A percentile compares a stretch with the other conserved stretches of the same genome.
Evolutionary conservation across 2,888 invertebrate genomes (phyloP).

Genomic region (Tenthredo scrophulariae): DNA sequence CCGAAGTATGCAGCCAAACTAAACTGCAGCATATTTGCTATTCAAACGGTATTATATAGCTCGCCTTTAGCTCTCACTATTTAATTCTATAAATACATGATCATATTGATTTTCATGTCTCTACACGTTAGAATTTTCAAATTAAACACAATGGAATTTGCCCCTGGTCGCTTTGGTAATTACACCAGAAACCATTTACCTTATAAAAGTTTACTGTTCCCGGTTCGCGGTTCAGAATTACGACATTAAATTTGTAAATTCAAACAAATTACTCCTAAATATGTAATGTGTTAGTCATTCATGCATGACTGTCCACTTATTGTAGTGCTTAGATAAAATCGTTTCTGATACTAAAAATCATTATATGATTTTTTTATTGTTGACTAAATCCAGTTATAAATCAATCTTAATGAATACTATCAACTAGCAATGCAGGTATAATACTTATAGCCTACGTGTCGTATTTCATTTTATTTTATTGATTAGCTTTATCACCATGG

Average conservation of each 20-base stretch:
- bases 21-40: neutral
- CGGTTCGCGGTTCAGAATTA: neutral
- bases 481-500: neutral
- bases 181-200: neutral
- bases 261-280: neutral
- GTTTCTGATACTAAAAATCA: neutral
- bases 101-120: constrained; percentile 6
- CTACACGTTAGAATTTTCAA: constrained; percentile 3
- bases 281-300: neutral
- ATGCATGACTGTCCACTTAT: neutral
- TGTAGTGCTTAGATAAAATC: neutral
- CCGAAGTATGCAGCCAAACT: neutral
- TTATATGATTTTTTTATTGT: neutral
- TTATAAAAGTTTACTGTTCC: neutral
- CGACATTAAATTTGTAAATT: neutral
- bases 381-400: neutral
- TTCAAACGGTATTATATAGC: neutral
- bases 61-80: neutral
- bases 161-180: neutral
- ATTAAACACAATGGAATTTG: constrained; percentile 5
- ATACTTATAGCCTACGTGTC: neutral
- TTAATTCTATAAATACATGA: neutral
- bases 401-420: neutral
- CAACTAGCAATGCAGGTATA: neutral
- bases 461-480: neutral